phyloP scores from a whole-genome alignment of 2,113 vertebrate species.

The Oreochromis aureus region DNA sequence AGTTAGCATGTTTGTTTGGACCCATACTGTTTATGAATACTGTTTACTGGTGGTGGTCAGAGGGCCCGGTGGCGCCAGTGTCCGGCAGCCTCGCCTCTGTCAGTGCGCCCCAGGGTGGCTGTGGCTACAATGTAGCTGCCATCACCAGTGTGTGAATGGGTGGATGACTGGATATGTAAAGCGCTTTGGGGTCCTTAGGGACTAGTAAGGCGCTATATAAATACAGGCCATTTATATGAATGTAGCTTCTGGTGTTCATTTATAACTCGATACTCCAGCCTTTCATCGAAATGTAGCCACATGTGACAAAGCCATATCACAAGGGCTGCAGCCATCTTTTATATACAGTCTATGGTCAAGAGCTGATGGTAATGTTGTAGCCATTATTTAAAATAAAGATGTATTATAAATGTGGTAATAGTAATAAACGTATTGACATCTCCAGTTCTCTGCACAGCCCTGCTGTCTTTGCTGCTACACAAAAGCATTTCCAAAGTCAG shows the following conservation, averaged over 20 bases:
- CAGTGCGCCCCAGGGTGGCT: too few species aligned
- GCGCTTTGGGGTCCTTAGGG: too few species aligned
- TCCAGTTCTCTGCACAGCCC: not conserved
- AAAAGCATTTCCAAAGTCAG: not conserved
- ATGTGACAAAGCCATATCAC: too few species aligned
- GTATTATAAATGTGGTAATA: not conserved
- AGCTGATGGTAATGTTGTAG: not conserved
- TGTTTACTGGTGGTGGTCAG: too few species aligned
- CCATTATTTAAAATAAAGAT: not conserved
- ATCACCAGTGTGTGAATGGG: too few species aligned
- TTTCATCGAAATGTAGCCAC: not conserved
- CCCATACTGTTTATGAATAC: not conserved
- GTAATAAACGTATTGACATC: not conserved
- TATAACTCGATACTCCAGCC: not conserved
- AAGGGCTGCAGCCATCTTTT: not conserved
- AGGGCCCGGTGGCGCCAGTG: too few species aligned
- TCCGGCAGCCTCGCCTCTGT: too few species aligned
- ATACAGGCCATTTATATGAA: not conserved
- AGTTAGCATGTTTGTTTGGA: not conserved
- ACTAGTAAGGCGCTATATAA: too few species aligned
- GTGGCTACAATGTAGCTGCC: too few species aligned
- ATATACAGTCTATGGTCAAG: rapidly evolving
- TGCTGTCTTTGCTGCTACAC: not conserved
- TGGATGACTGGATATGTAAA: too few species aligned
- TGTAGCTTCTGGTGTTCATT: not conserved